Base-by-base conservation (phyloP, 1,140 invertebrate genomes). In the Mya arenaria region DNA sequence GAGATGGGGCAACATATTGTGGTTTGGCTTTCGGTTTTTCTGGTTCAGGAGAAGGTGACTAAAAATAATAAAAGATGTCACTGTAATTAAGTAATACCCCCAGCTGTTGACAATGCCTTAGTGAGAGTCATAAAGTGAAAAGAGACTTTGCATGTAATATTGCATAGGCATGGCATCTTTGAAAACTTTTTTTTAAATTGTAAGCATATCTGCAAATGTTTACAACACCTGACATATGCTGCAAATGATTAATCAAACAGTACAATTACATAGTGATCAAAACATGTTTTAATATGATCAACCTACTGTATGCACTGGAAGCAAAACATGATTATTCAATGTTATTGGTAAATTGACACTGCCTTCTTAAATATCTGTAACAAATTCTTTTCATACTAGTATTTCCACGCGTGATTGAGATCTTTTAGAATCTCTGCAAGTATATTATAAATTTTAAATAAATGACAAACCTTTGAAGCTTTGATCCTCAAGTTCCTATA, bases 401-500 rank as follows among this genome's bases (percentile, higher is more conserved):
- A 23, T 60, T n/a, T n/a, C n/a, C n/a, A 13, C 28, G 23, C 23
- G 25, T 60, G 13, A 25, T 60, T 30, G 23, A 60, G 13, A 60
- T n/a, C 28, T 13, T 19, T 60, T 60, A 60, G 8, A 10, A 60
- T 15, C 8, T 60, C 23, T 13, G 23, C 19, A 60, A 8, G 23
- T 13, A 60, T 15, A 60, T 23, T 25, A 60, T 60, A 25, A 15
- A 60, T 23, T 25, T 60, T 13, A 30, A 13, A 10, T 60, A 60
- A 30, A 8, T 60, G 23, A 62, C 28, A 4, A 6, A 78, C 84
- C 86, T 75, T 85, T 85, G 23, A 63, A 79, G 19, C 86, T 74
- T 88, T 73, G 52, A 79, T 73, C 65, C 75, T 86, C 17, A 87
- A 74, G 60, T 93, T 93, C 28, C 92, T 87, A 91, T 95, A 95